Conservation (phyloP, 92 coral and sea anemone genomes). For the Desmophyllum pertusum region DNA sequence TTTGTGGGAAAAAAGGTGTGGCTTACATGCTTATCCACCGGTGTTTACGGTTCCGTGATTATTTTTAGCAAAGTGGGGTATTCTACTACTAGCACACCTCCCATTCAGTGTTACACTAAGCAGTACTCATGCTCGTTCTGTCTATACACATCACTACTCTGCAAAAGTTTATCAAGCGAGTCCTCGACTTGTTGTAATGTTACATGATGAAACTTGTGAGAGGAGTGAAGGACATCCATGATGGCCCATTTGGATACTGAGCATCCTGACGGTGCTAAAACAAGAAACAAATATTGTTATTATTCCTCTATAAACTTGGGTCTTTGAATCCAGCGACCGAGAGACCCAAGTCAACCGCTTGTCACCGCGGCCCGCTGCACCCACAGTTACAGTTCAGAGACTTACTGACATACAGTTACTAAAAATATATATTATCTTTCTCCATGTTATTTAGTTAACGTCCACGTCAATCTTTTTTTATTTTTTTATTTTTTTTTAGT, state of each 20-base stretch:
- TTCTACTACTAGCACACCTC: neutral
- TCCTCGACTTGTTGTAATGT: slow-evolving; percentile 48
- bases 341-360: no score
- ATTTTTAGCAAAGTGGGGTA: no score
- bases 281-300: neutral
- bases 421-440: no score
- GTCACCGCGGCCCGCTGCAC: no score
- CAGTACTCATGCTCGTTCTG: slow-evolving; percentile 78
- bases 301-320: neutral
- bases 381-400: neutral
- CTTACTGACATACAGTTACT: neutral
- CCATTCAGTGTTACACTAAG: slow-evolving; percentile 39
- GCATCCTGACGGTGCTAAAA: slow-evolving; percentile 42
- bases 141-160: slow-evolving; percentile 74
- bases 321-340: neutral
- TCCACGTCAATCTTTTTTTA: no score
- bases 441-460: no score
- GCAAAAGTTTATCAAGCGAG: slow-evolving; percentile 66
- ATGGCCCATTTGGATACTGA: slow-evolving; percentile 54
- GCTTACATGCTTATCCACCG: no score
- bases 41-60: no score
- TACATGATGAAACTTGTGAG: slow-evolving; percentile 65
- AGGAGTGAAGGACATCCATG: slow-evolving; percentile 66
- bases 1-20: no score
- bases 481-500: no score